Base-by-base conservation (phyloP, 2,888 invertebrate genomes). In the Tridacna gigas region DNA sequence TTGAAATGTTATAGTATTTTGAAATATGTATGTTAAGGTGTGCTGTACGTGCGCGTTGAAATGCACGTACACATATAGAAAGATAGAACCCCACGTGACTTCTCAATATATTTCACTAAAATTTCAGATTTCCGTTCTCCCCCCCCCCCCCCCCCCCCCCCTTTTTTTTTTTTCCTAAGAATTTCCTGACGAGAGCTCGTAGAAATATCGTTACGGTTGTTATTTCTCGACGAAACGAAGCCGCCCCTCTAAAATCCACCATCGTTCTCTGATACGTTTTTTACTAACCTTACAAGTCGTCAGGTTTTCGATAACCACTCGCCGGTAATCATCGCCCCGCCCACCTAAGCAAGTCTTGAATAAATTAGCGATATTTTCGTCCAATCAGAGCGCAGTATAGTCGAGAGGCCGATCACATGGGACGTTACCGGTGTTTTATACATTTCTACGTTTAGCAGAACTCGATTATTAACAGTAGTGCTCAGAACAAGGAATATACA, bases 331-430 rank as follows among this genome's bases (percentile, higher is more conserved):
- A 9, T 77, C 67, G 74, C 84, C 66, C 81, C 84, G 82, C 84
- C 84, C 74, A 79, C 84, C 56, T 78, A 61, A 78, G 82, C 79
- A 74, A 69, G 76, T 69, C 77, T 80, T 80, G 86, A 65, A 86
- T 86, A 86, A 69, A 86, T 86, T 86, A 86, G 45, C 78, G 61
- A 75, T 28, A 71, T 22, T 26, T 47, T 65, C 65, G 37, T 51
- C 86, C 86, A 86, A 86, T 86, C n/a, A 73, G 78, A 60, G 37
- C 13, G 75, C n/a, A 60, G 78, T 47, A 28, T 20, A 25, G 13
- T 4, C 47, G 51, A 47, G 26, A 47, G 63, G 51, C 45, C 61
- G 11, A 61, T 48, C 69, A 45, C 51, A 77, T 66, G 67, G 56
- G 71, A 45, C 28, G 66, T 45, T 37, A 74, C 48, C 63, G 74